Evolutionary conservation across 1,140 invertebrate genomes (phyloP), one percentile per base, ranked within the genome.

Genomic region (Stegodyphus dumicola): DNA sequence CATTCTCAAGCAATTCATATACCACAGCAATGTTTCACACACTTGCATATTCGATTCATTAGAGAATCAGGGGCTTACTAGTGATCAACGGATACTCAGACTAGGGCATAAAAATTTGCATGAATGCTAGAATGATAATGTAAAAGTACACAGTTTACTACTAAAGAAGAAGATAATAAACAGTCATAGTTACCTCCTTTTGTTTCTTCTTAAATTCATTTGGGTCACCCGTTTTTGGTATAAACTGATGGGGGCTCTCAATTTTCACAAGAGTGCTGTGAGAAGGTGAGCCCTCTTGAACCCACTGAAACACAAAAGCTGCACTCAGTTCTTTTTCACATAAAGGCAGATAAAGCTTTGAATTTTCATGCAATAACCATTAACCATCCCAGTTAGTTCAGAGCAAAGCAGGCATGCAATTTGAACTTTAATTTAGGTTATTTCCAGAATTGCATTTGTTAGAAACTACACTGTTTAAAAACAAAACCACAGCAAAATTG

Each of bases 151-250:
- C 67, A 4, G 1, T n/a, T 69, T 18, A 9, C 2, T 17, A 18
- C 9, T 17, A 69, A 10, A 69, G 17, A 69, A 13, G 17, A 13
- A 4, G 9, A 17, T 69, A 48, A 13, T 9, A 13, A 69, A 69
- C 17, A 67, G 17, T 17, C 7, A 70, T 13, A 92, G 93, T 93
- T 93, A 98, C 97, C 94, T 97, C 95, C 91, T 99, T 96, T 90
- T 99, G 98, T 88, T 99, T 93, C 88, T 95, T 93, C 91, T 99
- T 99, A 90, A 99, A 99, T 91, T 99, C 98, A 92, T 95, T 98
- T 0, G 98, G 96, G 92, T 99, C 97, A 52, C 95, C 96, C 90
- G 96, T 96, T 90, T 96, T 95, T 87, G 98, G 98, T 88, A 99
- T 97, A 92, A 99, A 99, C 91, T 99, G 97, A 88, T 99, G 94